Conservation (phyloP, 1,140 invertebrate genomes). For the Belonocnema kinseyi region DNA sequence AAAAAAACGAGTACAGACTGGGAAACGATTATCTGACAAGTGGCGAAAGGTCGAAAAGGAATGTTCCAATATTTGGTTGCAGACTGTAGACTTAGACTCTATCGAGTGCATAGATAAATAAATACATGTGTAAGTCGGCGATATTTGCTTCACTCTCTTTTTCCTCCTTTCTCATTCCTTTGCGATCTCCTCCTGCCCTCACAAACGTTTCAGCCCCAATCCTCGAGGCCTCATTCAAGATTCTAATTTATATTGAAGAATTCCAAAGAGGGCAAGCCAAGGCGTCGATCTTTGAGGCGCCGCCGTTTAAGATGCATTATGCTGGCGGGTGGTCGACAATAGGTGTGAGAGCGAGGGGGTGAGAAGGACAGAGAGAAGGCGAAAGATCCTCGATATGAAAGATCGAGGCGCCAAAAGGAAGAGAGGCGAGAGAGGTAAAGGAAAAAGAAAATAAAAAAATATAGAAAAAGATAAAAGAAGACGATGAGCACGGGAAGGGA, state of each 20-base stretch:
- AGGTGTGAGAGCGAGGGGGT: conserved; percentile 49
- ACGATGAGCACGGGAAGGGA: conserved; percentile 21
- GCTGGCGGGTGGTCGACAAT: conserved; percentile 70
- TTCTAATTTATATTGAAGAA: conserved; percentile 75
- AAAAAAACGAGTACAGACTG: conserved; percentile 37
- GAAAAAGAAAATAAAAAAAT: conserved; percentile 23
- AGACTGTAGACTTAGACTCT: conserved; percentile 45
- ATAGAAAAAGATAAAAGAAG: conserved; percentile 32
- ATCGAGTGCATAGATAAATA: conserved; percentile 63
- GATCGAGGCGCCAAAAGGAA: conserved; percentile 40
- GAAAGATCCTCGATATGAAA: conserved; percentile 18
- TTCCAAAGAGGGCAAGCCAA: conserved; percentile 66
- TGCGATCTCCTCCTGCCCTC: conserved; percentile 25
- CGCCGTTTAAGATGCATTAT: conserved; percentile 76
- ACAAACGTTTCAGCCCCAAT: conserved; percentile 32
- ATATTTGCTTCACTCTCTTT: conserved; percentile 4
- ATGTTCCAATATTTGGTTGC: conserved; percentile 36
- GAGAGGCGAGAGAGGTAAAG: conserved; percentile 48
- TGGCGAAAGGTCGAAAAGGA: conserved; percentile 21
- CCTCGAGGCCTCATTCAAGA: conserved; percentile 63
- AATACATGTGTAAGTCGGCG: conserved; percentile 58
- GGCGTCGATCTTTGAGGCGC: conserved; percentile 76
- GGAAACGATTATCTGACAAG: conserved; percentile 6
- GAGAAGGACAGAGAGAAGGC: conserved; percentile 35
- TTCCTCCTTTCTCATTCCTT: conserved; percentile 25